Evolutionary conservation across 2,888 invertebrate species (phyloP).

Genomic region (Nomada ruficornis): DNA sequence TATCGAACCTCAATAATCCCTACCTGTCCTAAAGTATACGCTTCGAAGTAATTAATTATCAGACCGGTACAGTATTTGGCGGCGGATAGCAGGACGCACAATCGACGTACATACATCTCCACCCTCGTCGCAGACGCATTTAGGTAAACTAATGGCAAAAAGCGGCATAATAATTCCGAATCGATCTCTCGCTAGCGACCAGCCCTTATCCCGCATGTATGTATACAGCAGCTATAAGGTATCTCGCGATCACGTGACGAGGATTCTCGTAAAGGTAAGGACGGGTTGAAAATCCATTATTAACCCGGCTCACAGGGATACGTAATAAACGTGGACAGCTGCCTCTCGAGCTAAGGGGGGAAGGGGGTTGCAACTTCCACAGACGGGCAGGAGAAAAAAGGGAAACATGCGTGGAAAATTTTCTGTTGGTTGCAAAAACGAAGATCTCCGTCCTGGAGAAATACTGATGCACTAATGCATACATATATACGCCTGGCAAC

Average conservation of each 20-base stretch:
- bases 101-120: slow-evolving; percentile 49
- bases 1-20: neutral
- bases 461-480: too few relatives aligned
- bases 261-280: slow-evolving; percentile 79
- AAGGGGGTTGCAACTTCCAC: slow-evolving; percentile 19
- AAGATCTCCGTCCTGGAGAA: too few relatives aligned
- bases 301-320: slow-evolving; percentile 71
- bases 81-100: slow-evolving; percentile 5
- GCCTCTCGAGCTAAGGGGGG: neutral
- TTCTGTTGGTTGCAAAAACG: neutral
- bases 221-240: slow-evolving; percentile 76
- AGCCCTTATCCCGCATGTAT: slow-evolving; percentile 77
- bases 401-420: slow-evolving; percentile 25
- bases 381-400: neutral
- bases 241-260: slow-evolving; percentile 71
- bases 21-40: neutral
- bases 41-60: too few relatives aligned
- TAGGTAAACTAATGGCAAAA: slow-evolving; percentile 81
- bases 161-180: slow-evolving; percentile 76
- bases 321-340: slow-evolving; percentile 70
- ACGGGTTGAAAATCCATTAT: slow-evolving; percentile 82
- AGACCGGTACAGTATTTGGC: too few relatives aligned
- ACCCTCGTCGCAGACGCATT: slow-evolving; percentile 66
- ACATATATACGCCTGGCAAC: too few relatives aligned
- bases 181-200: slow-evolving; percentile 58